phyloP scores from a whole-genome alignment of 2,113 vertebrate genomes.

The Oenanthe melanoleuca region DNA sequence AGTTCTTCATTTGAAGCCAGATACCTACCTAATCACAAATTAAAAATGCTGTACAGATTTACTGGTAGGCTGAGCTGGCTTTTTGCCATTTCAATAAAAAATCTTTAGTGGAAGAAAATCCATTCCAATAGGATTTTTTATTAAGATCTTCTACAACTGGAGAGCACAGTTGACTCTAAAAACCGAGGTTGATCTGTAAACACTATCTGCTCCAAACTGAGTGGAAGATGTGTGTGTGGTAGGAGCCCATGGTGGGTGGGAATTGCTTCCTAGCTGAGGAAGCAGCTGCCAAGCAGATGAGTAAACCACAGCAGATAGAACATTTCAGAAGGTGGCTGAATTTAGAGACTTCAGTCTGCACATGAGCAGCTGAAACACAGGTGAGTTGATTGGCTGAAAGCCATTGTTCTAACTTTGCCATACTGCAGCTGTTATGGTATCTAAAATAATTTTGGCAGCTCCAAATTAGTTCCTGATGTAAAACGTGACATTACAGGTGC shows the following conservation, averaged over 20 bases:
- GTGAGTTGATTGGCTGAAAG: conserved; percentile 19
- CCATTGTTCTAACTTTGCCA: not conserved
- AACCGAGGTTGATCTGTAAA: not conserved
- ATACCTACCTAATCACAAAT: not conserved
- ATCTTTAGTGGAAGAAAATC: not conserved
- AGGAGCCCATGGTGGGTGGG: not conserved
- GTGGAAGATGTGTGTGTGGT: accelerated
- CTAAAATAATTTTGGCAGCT: not conserved
- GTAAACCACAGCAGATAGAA: not conserved
- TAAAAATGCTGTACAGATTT: not conserved
- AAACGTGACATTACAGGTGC: not conserved
- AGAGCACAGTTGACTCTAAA: not conserved
- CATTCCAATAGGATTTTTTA: not conserved
- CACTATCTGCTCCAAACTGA: not conserved
- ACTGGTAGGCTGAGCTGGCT: not conserved
- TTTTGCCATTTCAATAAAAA: not conserved
- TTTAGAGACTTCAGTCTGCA: not conserved
- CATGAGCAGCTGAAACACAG: not conserved
- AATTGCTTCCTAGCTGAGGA: not conserved
- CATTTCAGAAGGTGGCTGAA: not conserved
- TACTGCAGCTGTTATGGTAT: not conserved
- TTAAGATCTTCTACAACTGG: not conserved
- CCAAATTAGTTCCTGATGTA: not conserved
- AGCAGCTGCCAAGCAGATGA: not conserved
- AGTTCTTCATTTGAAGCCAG: not conserved